phyloP scores from a whole-genome alignment of 2,888 invertebrate species.

The Caenorhabditis doughertyi region DNA sequence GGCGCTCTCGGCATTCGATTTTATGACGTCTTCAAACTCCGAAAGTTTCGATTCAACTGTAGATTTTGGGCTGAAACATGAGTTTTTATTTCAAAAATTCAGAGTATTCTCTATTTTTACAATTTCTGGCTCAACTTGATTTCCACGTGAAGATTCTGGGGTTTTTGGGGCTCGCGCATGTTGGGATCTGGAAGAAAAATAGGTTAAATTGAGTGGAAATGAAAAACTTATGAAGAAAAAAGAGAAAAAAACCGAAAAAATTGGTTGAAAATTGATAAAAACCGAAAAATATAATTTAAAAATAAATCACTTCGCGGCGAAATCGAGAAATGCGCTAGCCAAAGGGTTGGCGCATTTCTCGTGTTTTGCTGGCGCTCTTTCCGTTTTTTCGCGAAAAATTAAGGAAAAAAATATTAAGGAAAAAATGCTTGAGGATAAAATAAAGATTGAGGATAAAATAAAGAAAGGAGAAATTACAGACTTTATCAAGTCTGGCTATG shows the following conservation, averaged over 20 bases:
- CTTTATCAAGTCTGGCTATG: too few relatives aligned
- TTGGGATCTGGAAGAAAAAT: background rate
- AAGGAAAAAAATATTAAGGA: too few relatives aligned
- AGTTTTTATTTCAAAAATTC: slow-evolving; percentile 23
- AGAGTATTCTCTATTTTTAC: too few relatives aligned
- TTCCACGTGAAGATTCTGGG: slow-evolving; percentile 60
- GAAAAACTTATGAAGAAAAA: slow-evolving; percentile 3
- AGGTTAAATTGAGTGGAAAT: too few relatives aligned
- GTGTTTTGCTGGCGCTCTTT: background rate
- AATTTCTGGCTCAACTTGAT: slow-evolving; percentile 66
- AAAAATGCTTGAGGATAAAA: too few relatives aligned
- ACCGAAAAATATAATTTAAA: background rate
- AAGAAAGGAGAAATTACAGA: too few relatives aligned
- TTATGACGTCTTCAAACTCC: slow-evolving; percentile 49
- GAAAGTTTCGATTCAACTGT: slow-evolving; percentile 20
- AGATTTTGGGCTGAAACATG: slow-evolving; percentile 61
- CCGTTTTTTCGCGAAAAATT: too few relatives aligned
- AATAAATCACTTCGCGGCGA: slow-evolving; percentile 1
- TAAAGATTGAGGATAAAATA: too few relatives aligned
- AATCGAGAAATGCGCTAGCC: background rate
- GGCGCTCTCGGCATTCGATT: background rate
- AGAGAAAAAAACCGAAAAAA: background rate
- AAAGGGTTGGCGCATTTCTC: background rate
- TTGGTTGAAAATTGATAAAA: background rate
- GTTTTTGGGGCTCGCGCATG: background rate